phyloP scores from a whole-genome alignment of 2,888 invertebrate species.

The Mythimna loreyi region DNA sequence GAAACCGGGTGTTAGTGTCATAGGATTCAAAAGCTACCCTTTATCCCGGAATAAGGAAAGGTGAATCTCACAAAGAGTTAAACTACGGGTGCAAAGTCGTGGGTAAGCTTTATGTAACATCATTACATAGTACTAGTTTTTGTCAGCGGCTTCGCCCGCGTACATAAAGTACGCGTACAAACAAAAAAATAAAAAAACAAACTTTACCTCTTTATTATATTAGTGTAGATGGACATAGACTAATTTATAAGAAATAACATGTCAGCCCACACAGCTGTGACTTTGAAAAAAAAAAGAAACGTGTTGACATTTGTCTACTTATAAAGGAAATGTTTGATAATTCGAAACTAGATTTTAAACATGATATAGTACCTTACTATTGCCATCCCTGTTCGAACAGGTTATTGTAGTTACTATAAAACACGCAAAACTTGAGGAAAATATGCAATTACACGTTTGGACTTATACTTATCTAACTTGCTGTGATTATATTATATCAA shows the following conservation, averaged over 20 bases:
- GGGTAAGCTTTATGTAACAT: background rate
- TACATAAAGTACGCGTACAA: too few species aligned
- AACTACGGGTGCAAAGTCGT: too few species aligned
- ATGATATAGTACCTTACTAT: background rate
- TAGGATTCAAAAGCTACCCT: background rate
- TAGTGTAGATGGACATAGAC: too few species aligned
- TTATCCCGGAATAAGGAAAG: background rate
- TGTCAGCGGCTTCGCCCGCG: too few species aligned
- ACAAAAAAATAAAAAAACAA: too few species aligned
- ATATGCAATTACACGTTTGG: background rate
- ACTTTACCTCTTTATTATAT: too few species aligned
- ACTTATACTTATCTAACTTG: background rate
- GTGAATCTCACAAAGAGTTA: too few species aligned
- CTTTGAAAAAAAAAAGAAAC: background rate
- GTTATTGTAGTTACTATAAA: conserved; percentile 13
- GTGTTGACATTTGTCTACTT: conserved; percentile 1
- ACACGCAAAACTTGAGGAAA: conserved; percentile 14
- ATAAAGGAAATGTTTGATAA: background rate
- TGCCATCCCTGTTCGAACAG: conserved; percentile 4
- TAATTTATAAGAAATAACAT: too few species aligned
- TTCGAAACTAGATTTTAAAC: background rate
- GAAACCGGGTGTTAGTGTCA: too few species aligned
- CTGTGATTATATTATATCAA: background rate
- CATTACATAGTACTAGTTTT: too few species aligned
- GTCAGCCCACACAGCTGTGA: too few species aligned